Conservation (phyloP, 1,140 invertebrate species). For the Plodia interpunctella region DNA sequence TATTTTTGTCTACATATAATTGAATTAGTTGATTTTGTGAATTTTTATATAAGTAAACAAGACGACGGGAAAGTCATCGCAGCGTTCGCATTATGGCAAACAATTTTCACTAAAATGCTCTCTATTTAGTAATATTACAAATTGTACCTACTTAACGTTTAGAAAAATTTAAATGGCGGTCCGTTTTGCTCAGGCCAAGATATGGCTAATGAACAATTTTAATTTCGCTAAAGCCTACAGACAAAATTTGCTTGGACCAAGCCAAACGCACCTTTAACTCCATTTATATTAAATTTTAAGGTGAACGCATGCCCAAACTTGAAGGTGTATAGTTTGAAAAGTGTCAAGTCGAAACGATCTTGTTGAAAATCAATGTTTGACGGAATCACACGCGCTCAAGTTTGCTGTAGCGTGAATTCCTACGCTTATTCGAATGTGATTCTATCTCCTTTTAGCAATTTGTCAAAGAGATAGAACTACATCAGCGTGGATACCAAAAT, state of each 20-base stretch:
- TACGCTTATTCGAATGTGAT: no score
- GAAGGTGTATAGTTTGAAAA: constrained; percentile 8
- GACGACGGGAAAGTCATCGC: constrained; percentile 22
- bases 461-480: no score
- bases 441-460: no score
- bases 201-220: constrained; percentile 8
- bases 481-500: no score
- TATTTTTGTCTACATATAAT: constrained; percentile 46
- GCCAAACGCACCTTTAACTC: neutral
- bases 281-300: neutral
- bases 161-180: constrained; percentile 26
- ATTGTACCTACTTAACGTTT: constrained; percentile 59
- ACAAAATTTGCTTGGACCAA: neutral
- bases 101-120: constrained; percentile 49
- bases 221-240: constrained; percentile 13
- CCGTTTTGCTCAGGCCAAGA: constrained; percentile 15
- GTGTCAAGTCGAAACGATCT: neutral
- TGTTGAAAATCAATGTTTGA: neutral
- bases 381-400: neutral
- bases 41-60: constrained; percentile 6
- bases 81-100: constrained; percentile 34
- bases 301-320: constrained; percentile 10
- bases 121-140: constrained; percentile 40
- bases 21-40: constrained; percentile 31
- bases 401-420: neutral